A percentile compares a stretch with the other conserved stretches of the same genome.
Conservation (phyloP, 2,113 vertebrate genomes). For the Globicephala melas region DNA sequence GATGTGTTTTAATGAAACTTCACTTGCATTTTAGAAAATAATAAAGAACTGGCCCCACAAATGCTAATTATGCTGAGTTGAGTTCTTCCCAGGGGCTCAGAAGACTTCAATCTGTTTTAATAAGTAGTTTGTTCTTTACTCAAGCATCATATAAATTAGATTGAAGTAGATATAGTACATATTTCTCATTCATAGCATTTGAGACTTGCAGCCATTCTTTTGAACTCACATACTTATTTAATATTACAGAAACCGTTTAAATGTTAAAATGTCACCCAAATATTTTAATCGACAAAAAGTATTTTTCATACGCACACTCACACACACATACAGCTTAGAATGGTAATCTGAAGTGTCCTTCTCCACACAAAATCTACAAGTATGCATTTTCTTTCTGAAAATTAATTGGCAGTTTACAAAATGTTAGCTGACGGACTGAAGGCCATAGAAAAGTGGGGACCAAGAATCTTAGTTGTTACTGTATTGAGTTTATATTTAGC, state of each 20-base stretch:
- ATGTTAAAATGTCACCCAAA: not conserved
- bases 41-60: not conserved
- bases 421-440: not conserved
- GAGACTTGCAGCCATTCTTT: not conserved
- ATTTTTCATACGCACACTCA: not conserved
- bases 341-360: not conserved
- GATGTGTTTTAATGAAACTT: not conserved
- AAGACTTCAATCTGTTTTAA: slow-evolving; percentile 3
- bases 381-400: not conserved
- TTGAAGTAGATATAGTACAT: not conserved
- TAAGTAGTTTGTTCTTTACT: not conserved
- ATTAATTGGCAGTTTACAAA: not conserved
- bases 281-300: not conserved
- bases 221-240: not conserved
- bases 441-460: not conserved
- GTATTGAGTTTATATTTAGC: not conserved
- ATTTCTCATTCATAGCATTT: not conserved
- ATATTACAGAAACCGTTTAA: not conserved
- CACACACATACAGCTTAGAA: not conserved
- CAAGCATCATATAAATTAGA: not conserved
- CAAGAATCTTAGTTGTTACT: not conserved
- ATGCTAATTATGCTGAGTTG: not conserved
- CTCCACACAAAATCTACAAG: not conserved
- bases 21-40: slow-evolving; percentile 30
- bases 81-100: not conserved